Evolutionary conservation across 2,888 invertebrate genomes (phyloP).

Genomic region (Synergus japonicus): DNA sequence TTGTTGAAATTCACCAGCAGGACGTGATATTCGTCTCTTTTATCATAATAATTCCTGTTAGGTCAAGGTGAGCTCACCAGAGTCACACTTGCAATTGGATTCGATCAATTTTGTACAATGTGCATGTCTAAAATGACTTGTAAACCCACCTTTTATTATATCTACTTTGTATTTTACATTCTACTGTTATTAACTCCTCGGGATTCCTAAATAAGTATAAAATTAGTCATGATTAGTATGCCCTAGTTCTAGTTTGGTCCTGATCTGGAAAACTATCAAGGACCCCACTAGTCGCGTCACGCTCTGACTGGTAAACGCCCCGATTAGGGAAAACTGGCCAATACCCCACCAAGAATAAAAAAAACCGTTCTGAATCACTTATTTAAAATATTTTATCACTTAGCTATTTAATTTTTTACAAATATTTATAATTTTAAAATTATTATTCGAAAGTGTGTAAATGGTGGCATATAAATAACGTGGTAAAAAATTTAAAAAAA

Average conservation of each 20-base stretch:
- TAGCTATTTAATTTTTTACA: too few species aligned
- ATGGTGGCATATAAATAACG: too few species aligned
- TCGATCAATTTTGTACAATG: slow-evolving; percentile 2
- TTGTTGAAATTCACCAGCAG: neutral
- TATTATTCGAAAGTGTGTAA: too few species aligned
- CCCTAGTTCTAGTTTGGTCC: too few species aligned
- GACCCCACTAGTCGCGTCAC: too few species aligned
- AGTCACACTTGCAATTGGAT: slow-evolving; percentile 16
- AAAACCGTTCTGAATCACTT: neutral
- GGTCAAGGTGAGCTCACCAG: slow-evolving; percentile 22
- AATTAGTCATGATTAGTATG: neutral
- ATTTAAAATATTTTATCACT: too few species aligned
- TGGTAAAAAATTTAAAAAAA: too few species aligned
- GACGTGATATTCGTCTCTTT: slow-evolving; percentile 29
- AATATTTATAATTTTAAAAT: too few species aligned
- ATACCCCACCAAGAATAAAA: neutral
- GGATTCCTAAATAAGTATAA: neutral
- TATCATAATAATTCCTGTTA: slow-evolving; percentile 27
- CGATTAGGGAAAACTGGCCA: too few species aligned
- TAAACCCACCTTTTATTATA: neutral
- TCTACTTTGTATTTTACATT: neutral
- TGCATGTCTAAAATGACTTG: slow-evolving; percentile 26
- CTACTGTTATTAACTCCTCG: neutral
- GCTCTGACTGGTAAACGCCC: too few species aligned
- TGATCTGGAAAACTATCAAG: too few species aligned